These are phyloP conservation scores for Drosophila affinis DNA, from an alignment of 2,888 invertebrate genomes.

Conservation along the genomic window DNA sequence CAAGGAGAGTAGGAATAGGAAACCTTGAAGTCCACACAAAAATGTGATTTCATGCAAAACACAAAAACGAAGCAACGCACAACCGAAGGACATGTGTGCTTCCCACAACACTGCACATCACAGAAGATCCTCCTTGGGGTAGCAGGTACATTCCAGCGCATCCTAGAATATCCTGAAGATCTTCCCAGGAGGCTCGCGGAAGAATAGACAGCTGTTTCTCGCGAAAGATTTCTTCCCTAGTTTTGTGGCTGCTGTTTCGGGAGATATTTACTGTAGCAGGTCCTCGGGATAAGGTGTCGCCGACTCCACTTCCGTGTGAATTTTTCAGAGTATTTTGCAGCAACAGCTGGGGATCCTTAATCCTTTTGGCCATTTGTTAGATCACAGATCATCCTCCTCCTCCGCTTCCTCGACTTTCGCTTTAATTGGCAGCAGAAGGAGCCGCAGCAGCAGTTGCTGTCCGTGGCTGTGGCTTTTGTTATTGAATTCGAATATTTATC, in stretches of 20 bases:
- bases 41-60: slow-evolving; percentile 64
- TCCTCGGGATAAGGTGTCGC: slow-evolving; percentile 22
- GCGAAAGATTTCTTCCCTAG: slow-evolving; percentile 14
- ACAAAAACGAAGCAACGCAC: slow-evolving; percentile 34
- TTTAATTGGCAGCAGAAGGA: slow-evolving; percentile 58
- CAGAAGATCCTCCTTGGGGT: not conserved
- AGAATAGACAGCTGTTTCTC: slow-evolving; percentile 27
- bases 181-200: slow-evolving; percentile 43
- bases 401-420: slow-evolving; percentile 11
- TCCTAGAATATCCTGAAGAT: slow-evolving; percentile 22
- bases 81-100: slow-evolving; percentile 42
- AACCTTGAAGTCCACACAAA: slow-evolving; percentile 23
- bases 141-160: slow-evolving; percentile 38
- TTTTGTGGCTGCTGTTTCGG: slow-evolving; percentile 10
- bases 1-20: slow-evolving; percentile 9
- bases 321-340: slow-evolving; percentile 33
- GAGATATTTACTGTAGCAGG: slow-evolving; percentile 32
- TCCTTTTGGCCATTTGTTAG: slow-evolving; percentile 69
- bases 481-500: slow-evolving; percentile 49
- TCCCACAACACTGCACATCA: slow-evolving; percentile 37
- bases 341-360: slow-evolving; percentile 61
- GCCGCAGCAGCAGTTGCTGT: slow-evolving; percentile 36
- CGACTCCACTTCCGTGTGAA: slow-evolving; percentile 50
- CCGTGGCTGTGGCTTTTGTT: slow-evolving; percentile 30
- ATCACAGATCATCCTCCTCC: slow-evolving; percentile 28